These are phyloP conservation scores for Echeneis naucrates DNA, from an alignment of 2,797 vertebrate species.

Conservation along the genomic window DNA sequence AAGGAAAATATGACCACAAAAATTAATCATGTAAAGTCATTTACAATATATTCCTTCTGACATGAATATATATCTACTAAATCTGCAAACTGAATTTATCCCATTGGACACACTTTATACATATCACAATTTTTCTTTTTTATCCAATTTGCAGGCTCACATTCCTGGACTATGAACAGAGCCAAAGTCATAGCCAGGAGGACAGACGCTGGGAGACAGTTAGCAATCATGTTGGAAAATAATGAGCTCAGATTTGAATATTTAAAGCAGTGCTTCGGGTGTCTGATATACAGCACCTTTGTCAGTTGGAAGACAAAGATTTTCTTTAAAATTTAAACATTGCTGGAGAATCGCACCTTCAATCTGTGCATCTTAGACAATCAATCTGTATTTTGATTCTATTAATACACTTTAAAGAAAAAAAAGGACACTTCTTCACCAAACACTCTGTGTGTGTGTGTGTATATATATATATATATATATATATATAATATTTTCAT, in stretches of 20 bases:
- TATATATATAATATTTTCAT: not conserved
- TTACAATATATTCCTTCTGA: not conserved
- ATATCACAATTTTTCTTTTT: conserved; percentile 39
- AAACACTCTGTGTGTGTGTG: not conserved
- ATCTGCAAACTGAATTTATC: conserved; percentile 35
- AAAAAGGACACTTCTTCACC: not conserved
- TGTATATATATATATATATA: not conserved
- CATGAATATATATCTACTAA: not conserved
- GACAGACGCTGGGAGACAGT: conserved; percentile 8
- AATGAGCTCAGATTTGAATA: conserved; percentile 14
- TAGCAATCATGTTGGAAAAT: not conserved
- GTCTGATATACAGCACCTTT: not conserved
- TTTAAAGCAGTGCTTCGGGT: not conserved
- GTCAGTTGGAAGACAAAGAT: not conserved
- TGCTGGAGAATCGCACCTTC: not conserved
- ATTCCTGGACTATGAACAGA: conserved; percentile 44
- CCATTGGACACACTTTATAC: conserved; percentile 59
- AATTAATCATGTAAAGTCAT: conserved; percentile 11
- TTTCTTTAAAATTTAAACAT: not conserved
- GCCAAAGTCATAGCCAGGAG: conserved; percentile 8
- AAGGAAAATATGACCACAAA: conserved; percentile 6
- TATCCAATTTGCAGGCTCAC: conserved; percentile 58
- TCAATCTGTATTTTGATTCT: not conserved
- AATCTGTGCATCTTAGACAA: conserved; percentile 7
- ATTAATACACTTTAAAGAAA: not conserved